Conservation (phyloP, 1,140 invertebrate genomes). For the Leptinotarsa defecta region DNA sequence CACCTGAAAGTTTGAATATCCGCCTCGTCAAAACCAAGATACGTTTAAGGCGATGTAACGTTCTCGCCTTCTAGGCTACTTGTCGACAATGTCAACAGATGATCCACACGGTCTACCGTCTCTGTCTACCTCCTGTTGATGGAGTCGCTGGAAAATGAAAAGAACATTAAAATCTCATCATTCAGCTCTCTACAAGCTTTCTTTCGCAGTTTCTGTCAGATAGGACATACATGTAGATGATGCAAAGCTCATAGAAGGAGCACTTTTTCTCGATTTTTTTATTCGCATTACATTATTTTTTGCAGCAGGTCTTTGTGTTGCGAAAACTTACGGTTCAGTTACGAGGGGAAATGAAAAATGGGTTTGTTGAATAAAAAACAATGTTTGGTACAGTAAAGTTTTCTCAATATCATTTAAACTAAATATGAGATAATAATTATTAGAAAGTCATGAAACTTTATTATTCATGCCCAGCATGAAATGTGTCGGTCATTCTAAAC, state of each 20-base stretch:
- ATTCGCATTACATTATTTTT: background rate
- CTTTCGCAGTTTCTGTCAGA: background rate
- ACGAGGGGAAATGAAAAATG: background rate
- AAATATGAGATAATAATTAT: too few relatives aligned
- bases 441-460: too few relatives aligned
- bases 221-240: slow-evolving; percentile 6
- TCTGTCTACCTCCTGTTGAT: slow-evolving; percentile 32
- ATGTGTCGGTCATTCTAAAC: too few relatives aligned
- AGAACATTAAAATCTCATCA: slow-evolving; percentile 33
- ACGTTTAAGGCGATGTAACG: background rate
- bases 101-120: slow-evolving; percentile 19
- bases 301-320: background rate
- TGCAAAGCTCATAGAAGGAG: background rate
- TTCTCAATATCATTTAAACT: too few relatives aligned
- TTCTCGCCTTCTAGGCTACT: slow-evolving; percentile 25
- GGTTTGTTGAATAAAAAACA: background rate
- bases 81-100: slow-evolving; percentile 20
- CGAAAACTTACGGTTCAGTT: background rate
- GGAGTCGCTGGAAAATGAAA: slow-evolving; percentile 7
- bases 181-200: slow-evolving; percentile 4
- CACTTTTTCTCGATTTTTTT: background rate
- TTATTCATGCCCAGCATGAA: too few relatives aligned
- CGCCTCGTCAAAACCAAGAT: background rate
- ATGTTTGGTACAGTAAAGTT: too few relatives aligned
- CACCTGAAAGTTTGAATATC: background rate